These are phyloP conservation scores for Habrosyne pyritoides DNA, from an alignment of 2,888 invertebrate species.

Conservation along the genomic window DNA sequence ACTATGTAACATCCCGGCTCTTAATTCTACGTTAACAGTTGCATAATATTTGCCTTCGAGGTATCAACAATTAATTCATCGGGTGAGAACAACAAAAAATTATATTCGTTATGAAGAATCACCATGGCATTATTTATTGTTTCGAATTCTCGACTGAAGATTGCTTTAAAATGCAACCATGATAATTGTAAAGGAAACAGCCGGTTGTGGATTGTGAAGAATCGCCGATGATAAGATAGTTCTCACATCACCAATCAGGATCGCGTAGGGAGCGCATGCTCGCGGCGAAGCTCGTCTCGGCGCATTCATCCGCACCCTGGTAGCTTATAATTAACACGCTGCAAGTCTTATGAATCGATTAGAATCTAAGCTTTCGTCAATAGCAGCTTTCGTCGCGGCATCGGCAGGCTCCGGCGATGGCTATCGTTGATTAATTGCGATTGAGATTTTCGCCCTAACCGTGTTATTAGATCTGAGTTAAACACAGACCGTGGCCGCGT, in stretches of 20 bases:
- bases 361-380: slow-evolving; percentile 84
- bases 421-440: slow-evolving; percentile 80
- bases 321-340: slow-evolving; percentile 84
- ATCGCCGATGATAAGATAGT: slow-evolving; percentile 70
- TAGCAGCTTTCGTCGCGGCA: slow-evolving; percentile 75
- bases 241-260: slow-evolving; percentile 62
- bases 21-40: slow-evolving; percentile 38
- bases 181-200: slow-evolving; percentile 67
- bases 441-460: slow-evolving; percentile 76
- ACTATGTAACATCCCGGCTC: slow-evolving; percentile 35
- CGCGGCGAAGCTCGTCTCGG: slow-evolving; percentile 43
- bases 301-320: slow-evolving; percentile 68
- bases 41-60: slow-evolving; percentile 30
- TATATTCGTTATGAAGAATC: slow-evolving; percentile 17
- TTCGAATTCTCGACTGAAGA: slow-evolving; percentile 36
- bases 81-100: slow-evolving; percentile 22
- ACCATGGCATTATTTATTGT: slow-evolving; percentile 24
- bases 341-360: slow-evolving; percentile 83
- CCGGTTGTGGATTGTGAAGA: slow-evolving; percentile 65
- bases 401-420: slow-evolving; percentile 56
- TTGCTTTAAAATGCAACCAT: slow-evolving; percentile 48
- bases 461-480: slow-evolving; percentile 74
- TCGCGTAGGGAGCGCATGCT: slow-evolving; percentile 58
- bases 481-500: slow-evolving; percentile 57
- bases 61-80: slow-evolving; percentile 18